Base-by-base conservation (phyloP, 2,113 vertebrate species). In the Leiothrix lutea region DNA sequence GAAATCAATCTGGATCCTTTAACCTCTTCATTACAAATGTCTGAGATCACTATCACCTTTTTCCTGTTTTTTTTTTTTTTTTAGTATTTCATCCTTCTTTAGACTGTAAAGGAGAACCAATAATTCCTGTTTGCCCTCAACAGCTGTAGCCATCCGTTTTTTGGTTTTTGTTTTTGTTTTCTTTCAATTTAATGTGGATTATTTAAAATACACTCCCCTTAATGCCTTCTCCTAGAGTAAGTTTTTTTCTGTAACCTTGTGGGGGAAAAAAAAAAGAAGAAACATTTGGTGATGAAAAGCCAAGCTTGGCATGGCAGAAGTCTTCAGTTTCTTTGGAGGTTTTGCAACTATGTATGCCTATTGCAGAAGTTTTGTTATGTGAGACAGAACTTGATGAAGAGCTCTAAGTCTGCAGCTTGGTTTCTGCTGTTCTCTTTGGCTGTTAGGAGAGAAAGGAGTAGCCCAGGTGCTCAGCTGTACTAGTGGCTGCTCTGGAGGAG, bases 151-250 rank as follows among this genome's bases (percentile, higher is more conserved):
- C 4, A 53, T 88, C 35, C 3, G 1, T 2, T 5, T 44, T 35
- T 47, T 40, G 5, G 5, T 42, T 42, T 21, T 12, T 12, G 9
- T 33, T 66, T 65, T 16, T 28, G 4, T 35, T 57, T 12, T 33
- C 45, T 73, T 31, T 20, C 3, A 19, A 33, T 36, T 54, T 19
- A 16, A 6, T 36, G 8, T 2, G 0, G 2, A 5, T 57, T 81
- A 62, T 51, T 85, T 81, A 50, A 60, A 54, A 75, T 47, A 22
- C 5, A 11, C 3, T 57, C 5, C 3, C 4, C 24, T 5, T 66
- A 14, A 21, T 44, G 33, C 11, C 5, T 61, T 83, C 11, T 80
- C 4, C 3, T 5, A 29, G 8, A 60, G 5, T 28, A 47, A 17
- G 3, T 17, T 66, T 85, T 71, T 71, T 61, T 38, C 20, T 0